Percentiles rank a stretch among this genome's conserved stretches.
Evolutionary conservation across 1,140 invertebrate species (phyloP).

Genomic region (Drosophila sechellia): DNA sequence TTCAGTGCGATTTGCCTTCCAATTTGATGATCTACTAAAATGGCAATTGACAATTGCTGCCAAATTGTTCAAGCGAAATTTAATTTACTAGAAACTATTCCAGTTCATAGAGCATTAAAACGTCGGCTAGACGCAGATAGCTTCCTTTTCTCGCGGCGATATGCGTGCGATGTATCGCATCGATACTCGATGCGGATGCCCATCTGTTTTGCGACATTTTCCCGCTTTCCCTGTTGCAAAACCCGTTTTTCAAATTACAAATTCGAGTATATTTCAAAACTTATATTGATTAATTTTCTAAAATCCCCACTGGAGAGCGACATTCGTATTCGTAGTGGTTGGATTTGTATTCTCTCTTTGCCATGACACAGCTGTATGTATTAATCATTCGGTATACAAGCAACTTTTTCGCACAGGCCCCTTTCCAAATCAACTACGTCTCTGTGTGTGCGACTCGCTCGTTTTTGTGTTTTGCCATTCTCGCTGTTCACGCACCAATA

Average conservation of each 20-base stretch:
- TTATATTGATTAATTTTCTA: conserved; percentile 1
- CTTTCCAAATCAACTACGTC: conserved; percentile 24
- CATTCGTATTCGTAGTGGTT: conserved; percentile 1
- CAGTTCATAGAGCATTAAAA: neutral
- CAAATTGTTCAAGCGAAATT: neutral
- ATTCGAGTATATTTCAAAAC: conserved; percentile 3
- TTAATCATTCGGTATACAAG: conserved; percentile 16
- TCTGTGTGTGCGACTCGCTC: conserved; percentile 28
- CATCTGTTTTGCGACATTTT: conserved; percentile 22
- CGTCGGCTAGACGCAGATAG: neutral
- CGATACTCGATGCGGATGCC: conserved; percentile 21
- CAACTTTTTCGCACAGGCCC: conserved; percentile 16
- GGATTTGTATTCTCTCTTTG: conserved; percentile 7
- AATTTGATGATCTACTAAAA: no score
- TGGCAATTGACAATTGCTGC: no score
- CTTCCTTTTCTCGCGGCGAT: conserved; percentile 13
- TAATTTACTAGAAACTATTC: neutral
- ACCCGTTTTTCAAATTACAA: conserved; percentile 9
- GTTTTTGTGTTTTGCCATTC: conserved; percentile 32
- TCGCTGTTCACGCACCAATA: conserved; percentile 36
- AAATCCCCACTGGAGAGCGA: neutral
- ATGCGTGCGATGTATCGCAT: conserved; percentile 15
- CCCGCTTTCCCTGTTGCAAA: conserved; percentile 3
- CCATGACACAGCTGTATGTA: conserved; percentile 3
- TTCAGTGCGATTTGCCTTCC: no score